Evolutionary conservation across 2,888 invertebrate genomes (phyloP).

Genomic region (Agrypnus murinus): DNA sequence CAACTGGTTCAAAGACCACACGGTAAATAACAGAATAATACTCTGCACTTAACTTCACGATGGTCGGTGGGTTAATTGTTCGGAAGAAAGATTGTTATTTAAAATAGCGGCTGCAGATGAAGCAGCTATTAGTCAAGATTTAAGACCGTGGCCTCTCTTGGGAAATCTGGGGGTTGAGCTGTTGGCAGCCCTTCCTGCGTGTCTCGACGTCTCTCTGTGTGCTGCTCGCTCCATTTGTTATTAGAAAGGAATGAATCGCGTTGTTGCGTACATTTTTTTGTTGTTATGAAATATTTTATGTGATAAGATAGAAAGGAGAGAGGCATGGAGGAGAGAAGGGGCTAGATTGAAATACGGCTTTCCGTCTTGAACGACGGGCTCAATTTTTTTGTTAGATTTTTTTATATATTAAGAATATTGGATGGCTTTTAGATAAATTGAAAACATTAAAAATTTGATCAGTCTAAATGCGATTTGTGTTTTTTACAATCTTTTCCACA

Average conservation of each 20-base stretch:
- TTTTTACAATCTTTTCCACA: too few species aligned
- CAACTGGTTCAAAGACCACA: slow-evolving; percentile 4
- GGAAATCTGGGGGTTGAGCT: slow-evolving; percentile 56
- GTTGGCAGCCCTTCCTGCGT: slow-evolving; percentile 48
- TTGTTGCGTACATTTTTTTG: slow-evolving; percentile 40
- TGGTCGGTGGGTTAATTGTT: slow-evolving; percentile 56
- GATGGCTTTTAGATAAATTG: too few species aligned
- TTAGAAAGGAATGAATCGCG: slow-evolving; percentile 52
- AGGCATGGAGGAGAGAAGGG: background rate
- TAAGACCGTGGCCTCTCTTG: slow-evolving; percentile 54
- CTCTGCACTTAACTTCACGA: slow-evolving; percentile 11
- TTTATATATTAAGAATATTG: too few species aligned
- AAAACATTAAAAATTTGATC: too few species aligned
- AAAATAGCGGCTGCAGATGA: slow-evolving; percentile 60
- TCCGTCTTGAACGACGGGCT: slow-evolving; percentile 13
- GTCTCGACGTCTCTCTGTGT: slow-evolving; percentile 43
- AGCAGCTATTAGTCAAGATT: slow-evolving; percentile 61
- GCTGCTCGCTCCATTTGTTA: slow-evolving; percentile 50
- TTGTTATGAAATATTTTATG: slow-evolving; percentile 40
- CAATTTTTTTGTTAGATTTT: slow-evolving; percentile 16
- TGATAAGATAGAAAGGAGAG: slow-evolving; percentile 2
- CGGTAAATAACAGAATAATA: too few species aligned
- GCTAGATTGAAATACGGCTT: slow-evolving; percentile 36
- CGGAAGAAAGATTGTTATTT: slow-evolving; percentile 60
- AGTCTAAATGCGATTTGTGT: too few species aligned